phyloP scores from a whole-genome alignment of 2,888 invertebrate genomes.

The Cyclophora albipunctata region DNA sequence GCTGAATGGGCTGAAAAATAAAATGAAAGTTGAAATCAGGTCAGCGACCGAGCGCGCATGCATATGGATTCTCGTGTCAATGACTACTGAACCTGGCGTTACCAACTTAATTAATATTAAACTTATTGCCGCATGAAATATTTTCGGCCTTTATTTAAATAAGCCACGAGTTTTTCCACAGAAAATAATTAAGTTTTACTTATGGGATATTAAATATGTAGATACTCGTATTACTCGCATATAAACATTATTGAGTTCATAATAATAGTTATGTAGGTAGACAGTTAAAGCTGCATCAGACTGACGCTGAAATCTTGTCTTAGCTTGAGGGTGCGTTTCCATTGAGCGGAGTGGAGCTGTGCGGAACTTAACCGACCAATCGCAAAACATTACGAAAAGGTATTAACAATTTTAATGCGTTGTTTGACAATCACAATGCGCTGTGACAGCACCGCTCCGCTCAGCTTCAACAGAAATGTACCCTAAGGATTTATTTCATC shows the following conservation, averaged over 20 bases:
- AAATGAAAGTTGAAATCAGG: conserved; percentile 40
- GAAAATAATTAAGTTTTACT: neutral
- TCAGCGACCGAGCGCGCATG: conserved; percentile 8
- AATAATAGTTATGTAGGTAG: neutral
- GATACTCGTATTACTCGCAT: neutral
- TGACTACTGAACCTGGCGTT: neutral
- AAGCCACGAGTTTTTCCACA: neutral
- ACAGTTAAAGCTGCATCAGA: too few species aligned
- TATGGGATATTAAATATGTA: neutral
- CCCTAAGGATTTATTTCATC: too few species aligned
- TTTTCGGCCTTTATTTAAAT: neutral
- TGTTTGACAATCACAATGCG: too few species aligned
- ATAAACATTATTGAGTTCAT: neutral
- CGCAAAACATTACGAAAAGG: too few species aligned
- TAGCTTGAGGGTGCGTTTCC: too few species aligned
- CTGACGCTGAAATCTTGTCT: too few species aligned
- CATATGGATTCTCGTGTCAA: neutral
- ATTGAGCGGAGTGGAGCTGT: too few species aligned
- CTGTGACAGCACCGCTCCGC: too few species aligned
- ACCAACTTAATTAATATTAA: neutral
- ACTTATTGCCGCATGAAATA: neutral
- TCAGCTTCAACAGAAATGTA: too few species aligned
- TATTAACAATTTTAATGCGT: too few species aligned
- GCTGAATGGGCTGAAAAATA: conserved; percentile 38
- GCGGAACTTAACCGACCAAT: too few species aligned